These are phyloP conservation scores for Ammodytes dubius DNA, from an alignment of 2,113 vertebrate species.

Conservation along the genomic window DNA sequence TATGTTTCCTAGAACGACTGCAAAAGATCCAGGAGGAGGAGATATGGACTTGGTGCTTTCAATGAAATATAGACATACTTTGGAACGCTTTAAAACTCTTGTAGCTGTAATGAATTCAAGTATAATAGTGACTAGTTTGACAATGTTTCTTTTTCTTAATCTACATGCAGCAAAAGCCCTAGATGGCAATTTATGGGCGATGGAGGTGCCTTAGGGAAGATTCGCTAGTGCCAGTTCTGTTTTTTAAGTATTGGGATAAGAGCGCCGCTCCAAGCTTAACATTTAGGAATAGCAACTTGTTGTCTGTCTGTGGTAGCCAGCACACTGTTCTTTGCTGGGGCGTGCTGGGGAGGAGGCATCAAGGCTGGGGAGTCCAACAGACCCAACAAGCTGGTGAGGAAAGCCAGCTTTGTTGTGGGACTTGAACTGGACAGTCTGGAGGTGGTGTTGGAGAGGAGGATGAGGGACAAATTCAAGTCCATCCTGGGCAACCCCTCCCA, in stretches of 20 bases:
- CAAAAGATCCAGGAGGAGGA: neutral
- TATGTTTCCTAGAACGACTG: conserved; percentile 21
- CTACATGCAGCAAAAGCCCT: conserved; percentile 12
- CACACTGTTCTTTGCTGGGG: no score
- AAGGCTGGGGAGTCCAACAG: no score
- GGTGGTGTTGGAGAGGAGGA: no score
- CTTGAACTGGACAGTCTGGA: no score
- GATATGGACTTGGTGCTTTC: conserved; percentile 24
- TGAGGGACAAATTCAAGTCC: no score
- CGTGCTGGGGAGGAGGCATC: no score
- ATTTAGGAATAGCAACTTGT: conserved; percentile 55
- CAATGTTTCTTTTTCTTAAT: neutral
- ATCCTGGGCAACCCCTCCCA: no score
- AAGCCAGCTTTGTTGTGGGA: no score
- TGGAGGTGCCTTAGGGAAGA: conserved; percentile 4
- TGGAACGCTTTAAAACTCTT: neutral
- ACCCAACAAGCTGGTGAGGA: no score
- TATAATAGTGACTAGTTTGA: neutral
- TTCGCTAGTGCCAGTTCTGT: conserved; percentile 17
- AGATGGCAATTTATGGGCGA: neutral
- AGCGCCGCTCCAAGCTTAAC: conserved; percentile 36
- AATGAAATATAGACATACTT: conserved; percentile 17
- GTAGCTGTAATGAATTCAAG: neutral
- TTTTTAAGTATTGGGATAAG: conserved; percentile 50
- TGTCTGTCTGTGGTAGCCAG: neutral